phyloP scores from a whole-genome alignment of 2,797 vertebrate species.

The Xiphophorus birchmanni region DNA sequence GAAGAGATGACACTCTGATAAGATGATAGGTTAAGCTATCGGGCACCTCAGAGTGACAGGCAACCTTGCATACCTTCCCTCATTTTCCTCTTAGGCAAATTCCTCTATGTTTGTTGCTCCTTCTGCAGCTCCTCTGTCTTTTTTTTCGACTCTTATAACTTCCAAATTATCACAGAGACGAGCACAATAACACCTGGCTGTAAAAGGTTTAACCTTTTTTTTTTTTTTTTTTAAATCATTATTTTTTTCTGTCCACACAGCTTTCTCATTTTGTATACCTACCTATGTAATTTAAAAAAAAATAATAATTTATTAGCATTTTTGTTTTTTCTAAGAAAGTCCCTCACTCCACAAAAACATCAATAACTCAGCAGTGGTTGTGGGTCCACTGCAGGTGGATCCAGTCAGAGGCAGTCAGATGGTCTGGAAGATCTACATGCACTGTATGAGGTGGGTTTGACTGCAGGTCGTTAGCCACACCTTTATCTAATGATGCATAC shows the following conservation, averaged over 20 bases:
- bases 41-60: conserved; percentile 70
- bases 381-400: neutral
- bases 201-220: neutral
- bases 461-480: conserved; percentile 62
- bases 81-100: conserved; percentile 78
- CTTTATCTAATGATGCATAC: conserved; percentile 76
- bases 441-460: conserved; percentile 58
- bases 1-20: conserved; percentile 57
- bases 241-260: neutral
- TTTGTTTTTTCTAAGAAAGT: neutral
- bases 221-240: neutral
- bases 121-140: conserved; percentile 15
- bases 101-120: conserved; percentile 58
- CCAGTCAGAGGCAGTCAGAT: conserved; percentile 26
- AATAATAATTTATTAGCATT: neutral
- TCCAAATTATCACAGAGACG: conserved; percentile 18
- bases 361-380: neutral
- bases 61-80: conserved; percentile 68
- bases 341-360: neutral
- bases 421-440: neutral
- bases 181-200: conserved; percentile 3
- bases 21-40: conserved; percentile 47
- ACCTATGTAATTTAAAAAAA: too few relatives aligned
- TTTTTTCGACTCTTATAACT: conserved; percentile 3
- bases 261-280: neutral